These are phyloP conservation scores for Sardina pilchardus DNA, from an alignment of 2,113 vertebrate genomes.

Conservation along the genomic window DNA sequence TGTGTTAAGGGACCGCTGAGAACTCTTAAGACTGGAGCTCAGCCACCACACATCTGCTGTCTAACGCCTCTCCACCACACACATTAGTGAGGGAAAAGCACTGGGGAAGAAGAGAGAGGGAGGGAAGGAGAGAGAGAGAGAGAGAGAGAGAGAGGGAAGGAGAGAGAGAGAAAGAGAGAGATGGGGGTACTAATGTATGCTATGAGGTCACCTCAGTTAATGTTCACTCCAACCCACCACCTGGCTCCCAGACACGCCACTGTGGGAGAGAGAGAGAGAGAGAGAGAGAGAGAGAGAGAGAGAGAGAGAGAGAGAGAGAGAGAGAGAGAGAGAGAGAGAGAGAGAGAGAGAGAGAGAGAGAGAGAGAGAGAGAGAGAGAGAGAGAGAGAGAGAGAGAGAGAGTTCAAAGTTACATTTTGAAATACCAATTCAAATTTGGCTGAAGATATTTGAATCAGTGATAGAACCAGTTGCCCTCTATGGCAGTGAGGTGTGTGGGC, in stretches of 20 bases:
- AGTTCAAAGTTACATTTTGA: too few relatives aligned
- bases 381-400: background rate
- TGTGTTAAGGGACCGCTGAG: background rate
- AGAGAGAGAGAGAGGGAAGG: background rate
- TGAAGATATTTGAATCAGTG: too few relatives aligned
- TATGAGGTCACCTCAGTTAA: slow-evolving; percentile 46
- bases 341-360: background rate
- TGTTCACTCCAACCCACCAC: slow-evolving; percentile 45
- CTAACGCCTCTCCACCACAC: slow-evolving; percentile 55
- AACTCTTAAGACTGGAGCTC: background rate
- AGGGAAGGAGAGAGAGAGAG: slow-evolving; percentile 11
- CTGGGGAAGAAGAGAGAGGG: slow-evolving; percentile 16
- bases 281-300: too few relatives aligned
- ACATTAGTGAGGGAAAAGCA: slow-evolving; percentile 54
- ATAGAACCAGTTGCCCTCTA: too few relatives aligned
- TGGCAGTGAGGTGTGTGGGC: too few relatives aligned
- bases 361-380: background rate
- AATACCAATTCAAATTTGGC: too few relatives aligned
- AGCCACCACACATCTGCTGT: background rate
- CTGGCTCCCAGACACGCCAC: slow-evolving; percentile 38
- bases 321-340: slow-evolving; percentile 24
- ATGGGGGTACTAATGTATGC: background rate
- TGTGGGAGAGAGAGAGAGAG: slow-evolving; percentile 19
- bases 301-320: too few relatives aligned
- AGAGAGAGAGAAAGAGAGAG: slow-evolving; percentile 11